Evolutionary conservation across 2,797 vertebrate genomes (phyloP), one percentile per base, ranked within the genome.

Genomic region (Potorous gilbertii): DNA sequence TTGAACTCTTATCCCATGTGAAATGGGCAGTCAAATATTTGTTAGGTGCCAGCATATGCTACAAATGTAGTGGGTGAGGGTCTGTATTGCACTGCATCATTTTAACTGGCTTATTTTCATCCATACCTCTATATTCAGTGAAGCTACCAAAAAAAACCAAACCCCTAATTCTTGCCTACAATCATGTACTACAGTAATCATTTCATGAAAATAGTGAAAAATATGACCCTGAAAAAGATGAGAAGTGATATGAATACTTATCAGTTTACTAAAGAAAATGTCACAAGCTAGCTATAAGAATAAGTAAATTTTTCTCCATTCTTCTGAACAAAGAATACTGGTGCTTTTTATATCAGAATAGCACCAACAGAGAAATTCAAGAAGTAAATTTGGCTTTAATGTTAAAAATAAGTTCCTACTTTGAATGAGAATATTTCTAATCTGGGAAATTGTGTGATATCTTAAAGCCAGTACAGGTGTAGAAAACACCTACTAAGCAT

Each of bases 31-130:
- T 81, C 21, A 74, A 81, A 46, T 46, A 81, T 81, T 46, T 81
- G n/a, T 46, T 46, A 81, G 21, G 40, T 10, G 3, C 40, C 74
- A 81, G 40, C 21, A 46, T 81, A 27, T 81, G 74, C 46, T 46
- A 46, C 1, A 46, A 81, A 81, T 11, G 21, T 27, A 81, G 3
- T 81, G n/a, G 9, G 31, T 81, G 74, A 46, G 74, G 21, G 24
- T 81, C n/a, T 81, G 40, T 21, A 1, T 6, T 46, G 74, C 21
- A 81, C 0, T 81, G 74, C 74, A 81, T 81, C 40, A 96, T 87
- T 95, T 97, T 97, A 98, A 97, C 95, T 95, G 96, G 95, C 95
- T 97, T 96, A 97, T 97, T 97, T 97, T 98, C 95, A 97, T 96
- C 97, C 96, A 97, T 95, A 96, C 89, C 93, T 91, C 54, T 98